A percentile compares a stretch with the other conserved stretches of the same genome.
phyloP scores from a whole-genome alignment of 2,888 invertebrate species.

The Dicranocentrus wangi region DNA sequence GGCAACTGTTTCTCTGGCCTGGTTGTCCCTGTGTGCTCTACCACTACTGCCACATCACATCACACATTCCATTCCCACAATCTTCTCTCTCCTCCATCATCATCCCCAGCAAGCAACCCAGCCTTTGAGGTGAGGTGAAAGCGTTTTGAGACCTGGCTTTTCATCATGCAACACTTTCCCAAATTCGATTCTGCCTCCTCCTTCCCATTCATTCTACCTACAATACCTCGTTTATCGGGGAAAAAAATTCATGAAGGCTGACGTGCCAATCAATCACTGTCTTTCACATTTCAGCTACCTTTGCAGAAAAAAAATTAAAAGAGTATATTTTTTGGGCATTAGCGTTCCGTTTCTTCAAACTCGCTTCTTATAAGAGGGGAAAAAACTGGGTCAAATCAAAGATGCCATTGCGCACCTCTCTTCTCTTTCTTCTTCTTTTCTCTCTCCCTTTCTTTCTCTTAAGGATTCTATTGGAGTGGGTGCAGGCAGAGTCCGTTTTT shows the following conservation, averaged over 20 bases:
- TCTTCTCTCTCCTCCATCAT: neutral
- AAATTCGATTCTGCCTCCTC: neutral
- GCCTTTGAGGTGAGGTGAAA: too few relatives aligned
- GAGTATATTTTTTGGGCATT: neutral
- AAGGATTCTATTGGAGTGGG: too few relatives aligned
- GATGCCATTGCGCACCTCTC: neutral
- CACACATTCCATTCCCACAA: constrained; percentile 7
- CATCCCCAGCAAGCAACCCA: too few relatives aligned
- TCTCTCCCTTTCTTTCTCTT: neutral
- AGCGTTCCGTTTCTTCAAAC: neutral
- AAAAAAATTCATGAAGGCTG: constrained; percentile 54
- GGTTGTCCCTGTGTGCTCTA: too few relatives aligned
- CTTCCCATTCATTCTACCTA: neutral
- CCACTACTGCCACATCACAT: neutral
- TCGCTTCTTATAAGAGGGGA: neutral
- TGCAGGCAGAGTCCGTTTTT: too few relatives aligned
- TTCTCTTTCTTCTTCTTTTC: neutral
- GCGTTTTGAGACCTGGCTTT: constrained; percentile 10
- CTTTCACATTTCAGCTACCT: constrained; percentile 35
- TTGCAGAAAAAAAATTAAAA: constrained; percentile 2
- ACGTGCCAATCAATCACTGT: constrained; percentile 64
- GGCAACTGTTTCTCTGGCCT: neutral
- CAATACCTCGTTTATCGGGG: constrained; percentile 5
- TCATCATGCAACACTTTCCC: constrained; percentile 23
- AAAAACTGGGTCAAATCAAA: constrained; percentile 16